Evolutionary conservation across 2,888 invertebrate species (phyloP), one percentile per base, ranked within the genome.

Genomic region (Megamerina dolium): DNA sequence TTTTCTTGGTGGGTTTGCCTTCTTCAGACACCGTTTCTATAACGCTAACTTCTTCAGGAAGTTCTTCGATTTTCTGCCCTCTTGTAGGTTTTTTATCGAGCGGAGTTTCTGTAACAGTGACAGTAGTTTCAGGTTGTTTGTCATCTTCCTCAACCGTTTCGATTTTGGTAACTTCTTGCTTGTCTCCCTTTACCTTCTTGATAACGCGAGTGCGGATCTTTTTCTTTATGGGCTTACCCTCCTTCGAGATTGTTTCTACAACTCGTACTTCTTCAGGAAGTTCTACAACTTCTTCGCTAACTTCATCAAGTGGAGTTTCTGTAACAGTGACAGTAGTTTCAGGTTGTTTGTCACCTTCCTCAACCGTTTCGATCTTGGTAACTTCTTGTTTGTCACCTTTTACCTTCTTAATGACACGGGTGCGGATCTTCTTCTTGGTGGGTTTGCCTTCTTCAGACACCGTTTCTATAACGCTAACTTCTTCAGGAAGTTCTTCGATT

Each of bases 71-170:
- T 18, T 51, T 32, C 31, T 48, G n/a, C n/a, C n/a, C n/a, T n/a
- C n/a, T n/a, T n/a, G n/a, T 50, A 46, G 50, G 46, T 31, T 47
- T 29, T 29, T 53, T 53, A 8, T 51, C 51, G 17, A 46, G 13
- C 8, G 50, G 49, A 12, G 44, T 37, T 39, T 58, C 56, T 48
- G 59, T 50, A 30, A 55, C 56, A 4, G 55, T 53, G 8, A 68
- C 60, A 4, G 65, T 64, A 1, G 61, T 66, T 37, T 64, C 56
- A 5, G 70, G 67, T 37, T 51, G 46, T 20, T 60, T 58, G 48
- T 57, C 60, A 26, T 59, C 65, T 58, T 69, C 66, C 45, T 70
- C 66, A 4, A 68, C 56, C 1, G 70, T 71, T 21, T 60, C 51
- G 16, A 65, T 64, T 53, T 64, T 60, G 8, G 64, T 63, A 2